Evolutionary conservation across 2,888 invertebrate species (phyloP).

Genomic region (Stenotaenia linearis): DNA sequence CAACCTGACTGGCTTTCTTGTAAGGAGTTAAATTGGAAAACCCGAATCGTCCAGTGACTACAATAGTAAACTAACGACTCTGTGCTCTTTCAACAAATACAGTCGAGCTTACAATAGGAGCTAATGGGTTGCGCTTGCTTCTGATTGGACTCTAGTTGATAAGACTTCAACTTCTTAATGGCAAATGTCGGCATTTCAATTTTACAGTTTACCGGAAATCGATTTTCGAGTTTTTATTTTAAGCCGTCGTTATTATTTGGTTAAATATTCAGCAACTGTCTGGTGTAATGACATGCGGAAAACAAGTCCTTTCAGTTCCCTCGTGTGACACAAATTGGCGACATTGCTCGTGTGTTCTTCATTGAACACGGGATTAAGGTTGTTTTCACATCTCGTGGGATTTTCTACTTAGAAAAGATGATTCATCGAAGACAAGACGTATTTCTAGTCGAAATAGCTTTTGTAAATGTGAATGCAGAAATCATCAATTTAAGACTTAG

Average conservation of each 20-base stretch:
- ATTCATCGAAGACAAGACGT: constrained; percentile 1
- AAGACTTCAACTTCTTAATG: neutral
- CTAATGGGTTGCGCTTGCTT: neutral
- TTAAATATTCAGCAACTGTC: neutral
- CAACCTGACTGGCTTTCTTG: constrained; percentile 13
- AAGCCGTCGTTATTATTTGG: neutral
- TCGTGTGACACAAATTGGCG: constrained; percentile 17
- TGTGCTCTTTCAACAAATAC: neutral
- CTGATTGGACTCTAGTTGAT: neutral
- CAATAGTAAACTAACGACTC: constrained; percentile 23
- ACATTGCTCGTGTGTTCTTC: constrained; percentile 21
- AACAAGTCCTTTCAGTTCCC: constrained; percentile 12
- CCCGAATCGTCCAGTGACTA: constrained; percentile 15
- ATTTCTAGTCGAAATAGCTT: neutral
- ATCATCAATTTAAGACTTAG: neutral
- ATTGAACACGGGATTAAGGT: constrained; percentile 17
- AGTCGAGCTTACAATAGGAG: neutral
- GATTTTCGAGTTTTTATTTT: too few species aligned
- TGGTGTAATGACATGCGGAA: constrained; percentile 12
- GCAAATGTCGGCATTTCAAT: neutral
- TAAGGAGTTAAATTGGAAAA: constrained; percentile 16
- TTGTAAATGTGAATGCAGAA: neutral
- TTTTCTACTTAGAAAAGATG: constrained; percentile 16
- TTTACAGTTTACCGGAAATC: too few species aligned
- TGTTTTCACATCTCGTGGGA: constrained; percentile 26